Evolutionary conservation across 2,113 vertebrate species (phyloP), one percentile per base, ranked within the genome.

Genomic region (Chionomys nivalis): DNA sequence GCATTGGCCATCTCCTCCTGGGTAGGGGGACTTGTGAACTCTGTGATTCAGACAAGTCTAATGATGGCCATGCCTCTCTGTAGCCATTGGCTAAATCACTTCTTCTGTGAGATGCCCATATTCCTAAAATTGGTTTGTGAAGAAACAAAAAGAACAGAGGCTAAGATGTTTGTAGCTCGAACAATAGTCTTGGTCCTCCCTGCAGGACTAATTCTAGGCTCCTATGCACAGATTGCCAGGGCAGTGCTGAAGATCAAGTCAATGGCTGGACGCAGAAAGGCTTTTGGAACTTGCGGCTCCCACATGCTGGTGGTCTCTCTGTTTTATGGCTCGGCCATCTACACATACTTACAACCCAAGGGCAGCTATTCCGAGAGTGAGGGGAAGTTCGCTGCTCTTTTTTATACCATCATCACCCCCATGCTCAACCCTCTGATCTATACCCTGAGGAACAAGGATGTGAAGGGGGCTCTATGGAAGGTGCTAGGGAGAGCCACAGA

Each of bases 71-170:
- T 97, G 75, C 96, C 93, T 28, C 97, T 97, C 76, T 97, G 96
- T 91, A 93, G 75, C 89, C 82, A 14, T 33, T 16, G 55, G 3
- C 65, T 95, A 61, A 94, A 96, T 65, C 96, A 97, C 68, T 97
- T 92, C 36, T 97, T 96, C 78, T 97, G 93, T 70, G 97, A 97
- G 33, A 93, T 98, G 78, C 96, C 96, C 44, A 85, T 92, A 36
- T 33, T 97, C 19, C 87, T 93, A 5, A 97, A 97, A 61, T 72
- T 97, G 72, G 97, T 93, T 58, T 98, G 97, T 79, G 89, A 79
- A 26, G 93, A 98, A 70, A 96, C 61, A 17, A 72, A 82, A 79
- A n/a, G 79, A 12, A 94, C 90, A 55, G 96, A 97, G 58, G 91
- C 82, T 31, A 95, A 95, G 89, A 91, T 97, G 79, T 96, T 96